Base-by-base conservation (phyloP, 2,113 vertebrate species). In the Parotia lawesii region DNA sequence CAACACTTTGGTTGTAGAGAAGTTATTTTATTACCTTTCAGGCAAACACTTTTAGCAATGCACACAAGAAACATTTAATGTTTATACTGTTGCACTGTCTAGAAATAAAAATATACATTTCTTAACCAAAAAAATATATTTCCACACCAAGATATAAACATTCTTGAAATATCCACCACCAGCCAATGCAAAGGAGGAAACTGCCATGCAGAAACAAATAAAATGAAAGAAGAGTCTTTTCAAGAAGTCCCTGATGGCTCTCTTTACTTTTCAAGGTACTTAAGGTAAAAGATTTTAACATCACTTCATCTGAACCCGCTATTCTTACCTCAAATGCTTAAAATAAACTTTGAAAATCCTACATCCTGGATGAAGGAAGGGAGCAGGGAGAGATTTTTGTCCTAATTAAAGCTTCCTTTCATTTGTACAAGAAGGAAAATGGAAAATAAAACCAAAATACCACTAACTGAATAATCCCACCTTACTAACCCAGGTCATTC, bases 141-240 rank as follows among this genome's bases (percentile, higher is more conserved):
- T 69, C 48, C 72, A 95, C n/a, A 93, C 47, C 25, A 84, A 79
- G 37, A 81, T 94, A 89, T 44, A 85, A 94, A 92, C 40, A 75
- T 51, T 83, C 33, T 79, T 85, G 77, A 92, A 90, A 74, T 93
- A 95, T 74, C 97, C 91, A 93, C 94, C 94, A 97, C 96, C 97
- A 94, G 94, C 85, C 66, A 95, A 82, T 65, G 94, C 93, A 90
- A 91, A 90, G 66, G 94, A 91, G 79, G 72, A 86, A 95, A 95
- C 92, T 90, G 87, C 95, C 96, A 96, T 97, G 97, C 96, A 96
- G 89, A 92, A 85, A 88, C 82, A 96, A 95, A 96, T 33, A 87
- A 85, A 94, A 86, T 45, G 77, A 90, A 84, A 85, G 58, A 84
- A 62, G n/a, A 82, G 40, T 40, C 22, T 93, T 89, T 82, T 90